Conservation (phyloP, 1,140 invertebrate species). For the Oedothorax gibbosus region DNA sequence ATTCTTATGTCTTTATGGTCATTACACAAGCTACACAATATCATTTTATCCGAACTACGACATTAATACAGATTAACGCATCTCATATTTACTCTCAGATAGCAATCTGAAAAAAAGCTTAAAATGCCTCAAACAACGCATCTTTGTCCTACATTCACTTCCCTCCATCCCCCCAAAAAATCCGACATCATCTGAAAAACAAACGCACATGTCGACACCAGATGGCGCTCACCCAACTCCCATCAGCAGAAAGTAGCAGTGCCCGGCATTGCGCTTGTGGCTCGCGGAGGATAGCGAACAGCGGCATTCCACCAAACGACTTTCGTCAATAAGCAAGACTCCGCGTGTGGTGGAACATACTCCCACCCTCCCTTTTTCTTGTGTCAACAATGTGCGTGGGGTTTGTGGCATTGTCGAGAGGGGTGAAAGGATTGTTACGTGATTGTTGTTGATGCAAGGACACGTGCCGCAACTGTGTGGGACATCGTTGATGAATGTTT, state of each 20-base stretch:
- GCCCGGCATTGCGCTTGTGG: constrained; percentile 46
- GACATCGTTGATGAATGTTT: neutral
- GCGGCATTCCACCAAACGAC: constrained; percentile 3
- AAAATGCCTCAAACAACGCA: no score
- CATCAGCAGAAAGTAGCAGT: constrained; percentile 12
- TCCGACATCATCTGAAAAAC: constrained; percentile 41
- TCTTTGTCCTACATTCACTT: neutral
- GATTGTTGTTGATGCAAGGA: neutral
- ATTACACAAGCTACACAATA: no score
- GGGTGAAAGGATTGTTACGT: constrained; percentile 5
- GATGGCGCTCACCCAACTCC: neutral
- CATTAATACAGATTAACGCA: no score
- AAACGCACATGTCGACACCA: constrained; percentile 48
- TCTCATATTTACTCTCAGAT: no score
- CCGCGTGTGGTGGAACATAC: neutral
- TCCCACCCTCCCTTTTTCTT: neutral
- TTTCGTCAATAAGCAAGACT: neutral
- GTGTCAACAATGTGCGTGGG: neutral
- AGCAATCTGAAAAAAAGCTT: no score
- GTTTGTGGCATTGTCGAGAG: neutral
- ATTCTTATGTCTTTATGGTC: no score
- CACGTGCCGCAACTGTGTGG: neutral
- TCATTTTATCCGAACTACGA: no score
- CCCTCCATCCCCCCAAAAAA: neutral
- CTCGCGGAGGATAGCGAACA: constrained; percentile 34